A percentile compares a stretch with the other conserved stretches of the same genome.
These are phyloP conservation scores for Diogma glabrata DNA, from an alignment of 2,888 invertebrate genomes.

Conservation along the genomic window DNA sequence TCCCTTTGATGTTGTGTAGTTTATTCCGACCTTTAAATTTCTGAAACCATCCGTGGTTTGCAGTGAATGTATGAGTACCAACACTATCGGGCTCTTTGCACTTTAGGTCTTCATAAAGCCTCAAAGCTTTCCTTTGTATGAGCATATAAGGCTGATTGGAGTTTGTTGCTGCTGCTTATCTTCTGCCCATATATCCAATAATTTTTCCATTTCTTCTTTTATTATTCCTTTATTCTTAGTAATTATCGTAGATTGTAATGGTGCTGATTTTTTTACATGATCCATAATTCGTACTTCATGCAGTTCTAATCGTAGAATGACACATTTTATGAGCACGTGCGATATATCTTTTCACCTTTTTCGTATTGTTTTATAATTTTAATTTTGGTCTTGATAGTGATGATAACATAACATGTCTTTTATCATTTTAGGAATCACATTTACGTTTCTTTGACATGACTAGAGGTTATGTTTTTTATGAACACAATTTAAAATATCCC, in stretches of 20 bases:
- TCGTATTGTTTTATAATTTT: not conserved
- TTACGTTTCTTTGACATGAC: not conserved
- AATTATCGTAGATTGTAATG: not conserved
- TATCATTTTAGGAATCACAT: not conserved
- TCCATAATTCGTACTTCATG: too few relatives aligned
- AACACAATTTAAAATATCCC: too few relatives aligned
- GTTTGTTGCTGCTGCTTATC: too few relatives aligned
- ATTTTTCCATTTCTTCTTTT: not conserved
- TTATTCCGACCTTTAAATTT: not conserved
- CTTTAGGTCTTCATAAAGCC: too few relatives aligned
- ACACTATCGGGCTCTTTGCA: not conserved
- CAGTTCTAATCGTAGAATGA: not conserved
- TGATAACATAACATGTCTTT: slow-evolving; percentile 2
- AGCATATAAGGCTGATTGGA: not conserved
- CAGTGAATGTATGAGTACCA: not conserved
- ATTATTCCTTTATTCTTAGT: too few relatives aligned
- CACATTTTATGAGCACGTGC: not conserved
- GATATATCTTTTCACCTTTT: not conserved
- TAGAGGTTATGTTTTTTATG: not conserved
- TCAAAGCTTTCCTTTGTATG: not conserved
- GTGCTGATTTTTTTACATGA: too few relatives aligned
- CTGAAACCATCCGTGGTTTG: not conserved
- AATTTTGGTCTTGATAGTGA: not conserved
- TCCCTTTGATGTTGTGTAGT: not conserved
- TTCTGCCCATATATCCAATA: too few relatives aligned